Base-by-base conservation (phyloP, 2,797 vertebrate species). In the Poeciliopsis infans region DNA sequence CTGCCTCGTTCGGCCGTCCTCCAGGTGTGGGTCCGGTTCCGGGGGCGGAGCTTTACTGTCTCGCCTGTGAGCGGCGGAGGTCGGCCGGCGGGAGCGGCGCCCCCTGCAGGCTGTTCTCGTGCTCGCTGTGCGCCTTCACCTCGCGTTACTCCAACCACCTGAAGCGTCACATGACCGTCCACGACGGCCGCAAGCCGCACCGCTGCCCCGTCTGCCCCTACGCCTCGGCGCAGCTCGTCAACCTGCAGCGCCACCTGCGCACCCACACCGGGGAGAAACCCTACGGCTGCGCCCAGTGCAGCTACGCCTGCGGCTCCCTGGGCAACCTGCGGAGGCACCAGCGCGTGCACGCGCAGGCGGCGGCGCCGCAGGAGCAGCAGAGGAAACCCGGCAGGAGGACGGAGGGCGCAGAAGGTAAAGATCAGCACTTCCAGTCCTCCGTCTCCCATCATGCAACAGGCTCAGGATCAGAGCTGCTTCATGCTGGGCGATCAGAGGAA, bases 141-240 rank as follows among this genome's bases (percentile, higher is more conserved):
- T 98, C 98, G 0, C 97, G 98, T 89, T 99, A 99, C 95, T 98
- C 98, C 90, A 99, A 98, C 95, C 98, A 99, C 91, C 96, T 99
- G 85, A 99, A 98, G 89, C 96, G 98, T 75, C 98, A 99, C 95
- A 98, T 99, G 97, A 96, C 97, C 92, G 99, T 96, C 25, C 98
- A 99, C 94, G 98, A 98, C 0, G 98, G 98, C 7, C 97, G 98
- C 93, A 99, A 99, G 94, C 98, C 98, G 0, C 97, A 97, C 61
- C 95, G 95, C 83, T 99, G 98, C 90, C 96, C 96, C 4, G 96
- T 96, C 89, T 99, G 98, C 82, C 93, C 96, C 13, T 99, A 99
- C 28, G 97, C 98, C 85, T 99, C 98, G 0, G 96, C 97, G 20
- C 98, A 99, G 96, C 96, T 98, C 33, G 98, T 98, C 88, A 99